Evolutionary conservation across 2,888 invertebrate genomes (phyloP), one percentile per base, ranked within the genome.

Genomic region (Himalopsyche kuldschensis): DNA sequence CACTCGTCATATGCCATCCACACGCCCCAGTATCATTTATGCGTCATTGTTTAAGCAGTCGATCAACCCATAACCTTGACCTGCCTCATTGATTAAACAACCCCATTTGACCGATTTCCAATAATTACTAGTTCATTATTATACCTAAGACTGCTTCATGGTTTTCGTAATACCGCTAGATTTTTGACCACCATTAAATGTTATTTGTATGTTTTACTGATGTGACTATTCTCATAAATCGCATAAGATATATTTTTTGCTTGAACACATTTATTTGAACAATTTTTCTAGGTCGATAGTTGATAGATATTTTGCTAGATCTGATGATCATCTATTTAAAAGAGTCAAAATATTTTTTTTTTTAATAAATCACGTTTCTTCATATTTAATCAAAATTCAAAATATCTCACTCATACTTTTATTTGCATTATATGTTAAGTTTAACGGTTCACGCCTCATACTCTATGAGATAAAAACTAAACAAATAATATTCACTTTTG

Each of bases 1-100:
- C 84, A 79, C 81, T 75, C 82, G 80, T 84, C 79, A 75, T 69
- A 24, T 27, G 69, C 69, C 69, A 69, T 27, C 27, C 27, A 69
- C 69, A 69, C 69, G 27, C 69, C 69, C 69, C 69, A 69, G 24
- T 69, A 69, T 69, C 69, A 27, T 69, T 69, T 69, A 69, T 27
- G 69, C 69, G 69, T 69, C 69, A 69, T 69, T 69, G 69, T 69
- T 69, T 69, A 69, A 15, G 69, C 69, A 69, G 69, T 69, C 69
- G 69, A 69, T 30, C 69, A 69, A 15, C 69, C 69, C 69, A 24
- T 69, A 27, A 11, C 27, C 69, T 27, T 55, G 55, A 27, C 69
- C 69, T 27, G 27, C 69, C 69, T 20, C 69, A 30, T 69, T 69
- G 69, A 27, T 30, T 69, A 24, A 30, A 69, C 24, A 27, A 15